These are phyloP conservation scores for Scaptomyza montana DNA, from an alignment of 1,140 invertebrate species.

Conservation along the genomic window DNA sequence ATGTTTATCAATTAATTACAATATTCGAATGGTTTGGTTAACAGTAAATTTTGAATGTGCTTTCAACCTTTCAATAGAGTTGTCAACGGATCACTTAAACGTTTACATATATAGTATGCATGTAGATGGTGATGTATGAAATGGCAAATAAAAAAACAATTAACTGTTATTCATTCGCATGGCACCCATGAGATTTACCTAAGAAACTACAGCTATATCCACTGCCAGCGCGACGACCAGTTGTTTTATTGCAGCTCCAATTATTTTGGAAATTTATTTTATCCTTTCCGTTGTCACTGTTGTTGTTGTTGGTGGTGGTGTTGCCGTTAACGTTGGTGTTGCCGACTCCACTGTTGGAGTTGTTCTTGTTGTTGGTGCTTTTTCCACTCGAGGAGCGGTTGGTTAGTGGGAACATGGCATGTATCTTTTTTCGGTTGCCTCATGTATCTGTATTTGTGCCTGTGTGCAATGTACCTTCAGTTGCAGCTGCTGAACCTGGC, in stretches of 20 bases:
- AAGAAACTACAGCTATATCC: conserved; percentile 83
- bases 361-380: conserved; percentile 57
- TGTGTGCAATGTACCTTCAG: conserved; percentile 32
- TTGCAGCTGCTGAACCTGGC: conserved; percentile 55
- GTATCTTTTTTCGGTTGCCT: conserved; percentile 66
- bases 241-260: conserved; percentile 83
- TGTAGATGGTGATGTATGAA: too few relatives aligned
- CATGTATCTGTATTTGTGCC: conserved; percentile 46
- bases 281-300: conserved; percentile 65
- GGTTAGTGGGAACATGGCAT: conserved; percentile 79
- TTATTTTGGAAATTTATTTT: conserved; percentile 83
- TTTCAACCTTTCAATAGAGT: background rate
- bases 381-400: conserved; percentile 79
- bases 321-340: conserved; percentile 13
- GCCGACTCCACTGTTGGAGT: conserved; percentile 5
- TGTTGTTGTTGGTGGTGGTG: conserved; percentile 34
- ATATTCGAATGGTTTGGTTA: background rate
- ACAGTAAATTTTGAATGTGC: background rate
- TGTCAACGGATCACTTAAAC: background rate
- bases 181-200: conserved; percentile 61
- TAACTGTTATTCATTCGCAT: conserved; percentile 27
- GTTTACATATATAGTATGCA: background rate
- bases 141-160: too few relatives aligned
- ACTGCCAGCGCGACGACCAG: conserved; percentile 80
- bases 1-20: background rate